phyloP scores from a whole-genome alignment of 2,797 vertebrate genomes.

The Sebastes jordani region DNA sequence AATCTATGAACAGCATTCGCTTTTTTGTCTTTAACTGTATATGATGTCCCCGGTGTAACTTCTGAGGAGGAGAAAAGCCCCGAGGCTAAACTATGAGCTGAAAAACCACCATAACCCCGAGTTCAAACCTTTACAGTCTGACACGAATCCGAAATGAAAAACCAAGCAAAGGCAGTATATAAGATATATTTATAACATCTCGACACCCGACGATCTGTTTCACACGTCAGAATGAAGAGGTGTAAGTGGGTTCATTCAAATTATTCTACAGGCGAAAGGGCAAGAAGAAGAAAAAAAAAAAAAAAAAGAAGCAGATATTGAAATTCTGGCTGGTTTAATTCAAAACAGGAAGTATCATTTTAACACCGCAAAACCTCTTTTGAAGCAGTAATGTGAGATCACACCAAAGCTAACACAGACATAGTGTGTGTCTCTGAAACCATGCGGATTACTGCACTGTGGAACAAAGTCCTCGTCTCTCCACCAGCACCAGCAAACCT shows the following conservation, averaged over 20 bases:
- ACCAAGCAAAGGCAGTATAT: not conserved
- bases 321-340: constrained; percentile 13
- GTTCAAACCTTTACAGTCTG: constrained; percentile 28
- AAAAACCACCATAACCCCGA: constrained; percentile 11
- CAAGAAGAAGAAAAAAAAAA: not conserved
- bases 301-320: not conserved
- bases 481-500: constrained; percentile 44
- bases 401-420: constrained; percentile 39
- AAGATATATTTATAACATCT: not conserved
- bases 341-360: constrained; percentile 8
- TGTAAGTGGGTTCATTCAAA: constrained; percentile 29
- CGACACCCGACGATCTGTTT: not conserved
- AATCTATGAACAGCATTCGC: not conserved
- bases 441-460: constrained; percentile 45
- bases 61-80: constrained; percentile 22
- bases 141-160: constrained; percentile 25
- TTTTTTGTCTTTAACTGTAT: not conserved
- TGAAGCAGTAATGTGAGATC: constrained; percentile 30
- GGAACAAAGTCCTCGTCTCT: constrained; percentile 66
- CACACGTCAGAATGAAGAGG: not conserved
- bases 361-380: constrained; percentile 14
- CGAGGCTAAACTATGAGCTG: constrained; percentile 25
- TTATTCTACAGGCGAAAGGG: constrained; percentile 12
- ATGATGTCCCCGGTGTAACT: constrained; percentile 6
- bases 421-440: constrained; percentile 32